A percentile compares a stretch with the other conserved stretches of the same genome.
Conservation (phyloP, 2,797 vertebrate species). For the Mastacembelus armatus region DNA sequence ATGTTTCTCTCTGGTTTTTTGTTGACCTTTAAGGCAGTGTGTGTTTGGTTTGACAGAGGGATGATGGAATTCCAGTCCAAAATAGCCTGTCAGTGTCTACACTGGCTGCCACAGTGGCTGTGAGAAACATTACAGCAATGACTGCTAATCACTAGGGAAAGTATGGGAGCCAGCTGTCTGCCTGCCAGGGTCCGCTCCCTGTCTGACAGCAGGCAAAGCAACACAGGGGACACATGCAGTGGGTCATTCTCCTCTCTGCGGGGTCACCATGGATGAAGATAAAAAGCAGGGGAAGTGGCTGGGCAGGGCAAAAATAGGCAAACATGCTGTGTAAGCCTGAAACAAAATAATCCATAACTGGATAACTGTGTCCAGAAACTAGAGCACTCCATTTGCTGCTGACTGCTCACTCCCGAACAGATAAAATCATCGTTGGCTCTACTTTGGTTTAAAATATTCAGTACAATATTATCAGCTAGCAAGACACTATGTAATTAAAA, state of each 20-base stretch:
- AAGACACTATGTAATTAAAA: background rate
- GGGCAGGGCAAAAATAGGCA: background rate
- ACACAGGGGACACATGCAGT: slow-evolving; percentile 51
- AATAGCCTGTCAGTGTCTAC: slow-evolving; percentile 74
- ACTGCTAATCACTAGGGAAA: slow-evolving; percentile 72
- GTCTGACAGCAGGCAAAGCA: slow-evolving; percentile 56
- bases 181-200: slow-evolving; percentile 60
- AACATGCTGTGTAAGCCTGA: slow-evolving; percentile 19
- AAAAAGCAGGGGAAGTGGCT: slow-evolving; percentile 46
- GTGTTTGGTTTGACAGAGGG: slow-evolving; percentile 70
- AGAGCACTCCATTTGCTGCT: too few relatives aligned
- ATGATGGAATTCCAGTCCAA: slow-evolving; percentile 71
- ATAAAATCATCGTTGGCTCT: slow-evolving; percentile 2
- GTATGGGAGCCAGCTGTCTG: slow-evolving; percentile 72
- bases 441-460: slow-evolving; percentile 11
- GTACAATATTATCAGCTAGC: background rate
- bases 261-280: slow-evolving; percentile 43
- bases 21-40: slow-evolving; percentile 68
- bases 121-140: slow-evolving; percentile 72
- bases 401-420: background rate
- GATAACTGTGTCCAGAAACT: background rate
- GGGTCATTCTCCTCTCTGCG: slow-evolving; percentile 43
- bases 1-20: slow-evolving; percentile 40
- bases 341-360: slow-evolving; percentile 27
- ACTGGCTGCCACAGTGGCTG: slow-evolving; percentile 55